Base-by-base conservation (phyloP, 2,888 invertebrate genomes). In the Heliconius ismenius region DNA sequence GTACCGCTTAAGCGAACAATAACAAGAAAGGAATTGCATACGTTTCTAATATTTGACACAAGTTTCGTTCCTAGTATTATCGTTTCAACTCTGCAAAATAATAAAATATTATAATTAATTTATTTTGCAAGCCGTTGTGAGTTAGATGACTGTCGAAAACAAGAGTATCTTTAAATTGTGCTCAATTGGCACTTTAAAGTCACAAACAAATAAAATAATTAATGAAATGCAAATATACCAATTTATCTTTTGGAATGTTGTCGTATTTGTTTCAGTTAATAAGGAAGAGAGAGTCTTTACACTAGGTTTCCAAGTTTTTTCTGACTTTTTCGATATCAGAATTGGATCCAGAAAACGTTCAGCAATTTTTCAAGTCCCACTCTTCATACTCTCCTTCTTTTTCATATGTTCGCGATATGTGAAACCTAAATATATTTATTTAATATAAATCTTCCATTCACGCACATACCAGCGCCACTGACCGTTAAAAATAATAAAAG, bases 121-220 rank as follows among this genome's bases (percentile, higher is more conserved):
- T 32, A 13, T n/a, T 65, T 65, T 65, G 3, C 24, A 24, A 39
- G 7, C 24, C 15, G 3, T 24, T 67, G 67, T 67, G 15, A 67
- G 26, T 67, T 15, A 39, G 9, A 67, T 43, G n/a, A 26, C 13
- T 24, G 39, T 43, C 9, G 15, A 67, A 39, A 67, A 43, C 65
- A 67, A 67, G 4, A 67, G 18, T 18, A 18, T 24, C 39, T 39
- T 24, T 43, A 24, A 67, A 67, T 67, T 67, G 39, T 67, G 9
- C 39, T 67, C 39, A 67, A 39, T 67, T 67, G 39, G 15, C 24
- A 67, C 67, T 43, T 24, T 43, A 39, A 39, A 24, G 39, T 67
- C 24, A 15, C 39, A 24, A 67, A 24, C 24, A 39, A 67, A 67
- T 39, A 39, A 67, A 36, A n/a, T 0, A 24, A 13, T 24, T 65